Base-by-base conservation (phyloP, 2,888 invertebrate species). In the Seira ritae region DNA sequence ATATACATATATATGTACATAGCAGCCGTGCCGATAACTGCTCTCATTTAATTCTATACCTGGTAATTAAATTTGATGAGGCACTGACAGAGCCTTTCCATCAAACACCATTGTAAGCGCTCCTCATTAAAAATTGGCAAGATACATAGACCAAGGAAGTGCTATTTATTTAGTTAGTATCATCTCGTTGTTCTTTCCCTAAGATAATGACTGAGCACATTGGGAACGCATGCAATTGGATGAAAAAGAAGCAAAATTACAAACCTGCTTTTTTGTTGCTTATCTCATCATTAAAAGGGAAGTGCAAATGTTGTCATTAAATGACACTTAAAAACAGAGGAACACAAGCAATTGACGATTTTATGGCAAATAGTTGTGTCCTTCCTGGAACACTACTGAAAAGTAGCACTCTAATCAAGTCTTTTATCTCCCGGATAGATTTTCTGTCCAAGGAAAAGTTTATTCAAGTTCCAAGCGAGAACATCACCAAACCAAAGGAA, bases 301-400 rank as follows among this genome's bases (percentile, higher is more conserved):
- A 70, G 37, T 70, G 70, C 46, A 77, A 77, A 77, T 65, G 70
- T 12, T 22, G 77, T 19, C 77, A 65, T 77, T 69, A 77, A 65
- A 3, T 4, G 70, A 20, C 67, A 76, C 77, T 62, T 77, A 65
- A 77, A 77, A 70, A 17, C 4, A 46, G 46, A 70, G 62, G 55
- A 55, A 55, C 69, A 70, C 70, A 60, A 66, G 50, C 67, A 50
- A 31, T 19, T n/a, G 37, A 12, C 31, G 69, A 62, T 37, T 62
- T 69, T 31, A 68, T 50, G 69, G 69, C 67, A 67, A 1, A 23
- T 31, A 75, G 31, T 68, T 67, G 46, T 55, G 55, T 55, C 15
- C 67, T 68, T 20, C 24, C 3, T 10, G 10, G 62, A 62, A 68
- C 67, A 67, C 20, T 23, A 68, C 24, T 37, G 42, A 68, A n/a